A percentile compares a stretch with the other conserved stretches of the same genome.
Conservation (phyloP, 2,888 invertebrate genomes). For the Linnaemya vulpina region DNA sequence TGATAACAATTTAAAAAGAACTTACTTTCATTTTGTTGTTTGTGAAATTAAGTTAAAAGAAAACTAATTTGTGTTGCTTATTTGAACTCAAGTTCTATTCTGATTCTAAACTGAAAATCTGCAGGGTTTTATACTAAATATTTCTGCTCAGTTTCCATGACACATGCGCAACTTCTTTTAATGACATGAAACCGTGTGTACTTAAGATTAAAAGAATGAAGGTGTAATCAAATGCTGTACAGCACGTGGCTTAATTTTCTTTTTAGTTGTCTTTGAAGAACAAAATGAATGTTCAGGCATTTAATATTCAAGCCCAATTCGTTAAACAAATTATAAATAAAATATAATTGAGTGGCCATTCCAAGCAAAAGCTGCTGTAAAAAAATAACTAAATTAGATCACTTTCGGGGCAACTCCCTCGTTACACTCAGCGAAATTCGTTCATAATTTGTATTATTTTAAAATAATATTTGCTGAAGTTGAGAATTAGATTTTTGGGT, state of each 20-base stretch:
- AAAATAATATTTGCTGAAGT: too few species aligned
- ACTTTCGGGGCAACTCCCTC: conserved; percentile 11
- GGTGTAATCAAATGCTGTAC: not conserved
- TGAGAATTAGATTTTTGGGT: too few species aligned
- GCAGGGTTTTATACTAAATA: conserved; percentile 70
- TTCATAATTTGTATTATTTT: not conserved
- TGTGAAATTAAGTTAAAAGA: conserved; percentile 47
- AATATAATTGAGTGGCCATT: not conserved
- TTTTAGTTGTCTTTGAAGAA: not conserved
- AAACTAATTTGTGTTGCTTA: conserved; percentile 68
- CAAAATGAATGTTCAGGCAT: not conserved
- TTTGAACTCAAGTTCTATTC: conserved; percentile 69
- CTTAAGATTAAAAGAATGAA: conserved; percentile 12
- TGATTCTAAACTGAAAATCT: conserved; percentile 61
- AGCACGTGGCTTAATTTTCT: not conserved
- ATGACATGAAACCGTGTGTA: not conserved
- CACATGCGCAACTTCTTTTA: not conserved
- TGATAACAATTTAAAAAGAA: conserved; percentile 19
- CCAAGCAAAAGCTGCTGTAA: not conserved
- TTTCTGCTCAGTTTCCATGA: not conserved
- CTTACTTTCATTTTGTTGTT: conserved; percentile 78
- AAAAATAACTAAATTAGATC: conserved; percentile 19
- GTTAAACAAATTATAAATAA: not conserved
- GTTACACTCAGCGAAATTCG: conserved; percentile 12
- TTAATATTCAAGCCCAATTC: not conserved